Evolutionary conservation across 2,113 vertebrate genomes (phyloP).

Genomic region (Dicaeum eximium): DNA sequence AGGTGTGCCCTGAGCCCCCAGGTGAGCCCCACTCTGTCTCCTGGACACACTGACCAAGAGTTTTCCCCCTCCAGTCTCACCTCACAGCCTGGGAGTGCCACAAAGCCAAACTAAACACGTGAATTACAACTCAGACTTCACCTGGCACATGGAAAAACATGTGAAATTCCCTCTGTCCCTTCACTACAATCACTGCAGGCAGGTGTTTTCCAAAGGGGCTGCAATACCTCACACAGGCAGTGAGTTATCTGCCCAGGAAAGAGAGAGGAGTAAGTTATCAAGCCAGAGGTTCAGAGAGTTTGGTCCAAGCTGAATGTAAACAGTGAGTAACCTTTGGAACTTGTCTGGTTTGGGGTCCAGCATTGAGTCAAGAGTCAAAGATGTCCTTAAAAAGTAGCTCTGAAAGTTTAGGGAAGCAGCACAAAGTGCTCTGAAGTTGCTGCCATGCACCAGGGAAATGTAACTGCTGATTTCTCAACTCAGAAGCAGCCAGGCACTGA

Average conservation of each 20-base stretch:
- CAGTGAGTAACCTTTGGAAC: background rate
- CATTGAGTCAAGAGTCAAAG: background rate
- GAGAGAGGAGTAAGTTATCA: background rate
- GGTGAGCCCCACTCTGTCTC: background rate
- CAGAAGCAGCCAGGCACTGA: background rate
- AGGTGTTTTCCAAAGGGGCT: background rate
- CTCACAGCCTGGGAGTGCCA: background rate
- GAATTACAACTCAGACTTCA: background rate
- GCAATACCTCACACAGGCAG: background rate
- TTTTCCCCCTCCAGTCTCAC: background rate
- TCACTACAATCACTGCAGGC: background rate
- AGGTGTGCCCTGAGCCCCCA: background rate
- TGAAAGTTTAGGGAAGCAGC: background rate
- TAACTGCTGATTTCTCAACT: background rate
- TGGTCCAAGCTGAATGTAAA: background rate
- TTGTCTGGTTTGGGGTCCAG: background rate
- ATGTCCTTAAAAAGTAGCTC: background rate
- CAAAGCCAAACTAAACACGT: background rate
- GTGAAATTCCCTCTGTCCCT: background rate
- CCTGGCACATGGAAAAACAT: fast-evolving
- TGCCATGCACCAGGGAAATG: background rate
- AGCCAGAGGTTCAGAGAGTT: background rate
- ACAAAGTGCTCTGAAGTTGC: background rate
- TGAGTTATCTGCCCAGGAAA: background rate
- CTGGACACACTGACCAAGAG: background rate